These are phyloP conservation scores for Spialia ferax DNA, from an alignment of 2,888 invertebrate species.

Conservation along the genomic window DNA sequence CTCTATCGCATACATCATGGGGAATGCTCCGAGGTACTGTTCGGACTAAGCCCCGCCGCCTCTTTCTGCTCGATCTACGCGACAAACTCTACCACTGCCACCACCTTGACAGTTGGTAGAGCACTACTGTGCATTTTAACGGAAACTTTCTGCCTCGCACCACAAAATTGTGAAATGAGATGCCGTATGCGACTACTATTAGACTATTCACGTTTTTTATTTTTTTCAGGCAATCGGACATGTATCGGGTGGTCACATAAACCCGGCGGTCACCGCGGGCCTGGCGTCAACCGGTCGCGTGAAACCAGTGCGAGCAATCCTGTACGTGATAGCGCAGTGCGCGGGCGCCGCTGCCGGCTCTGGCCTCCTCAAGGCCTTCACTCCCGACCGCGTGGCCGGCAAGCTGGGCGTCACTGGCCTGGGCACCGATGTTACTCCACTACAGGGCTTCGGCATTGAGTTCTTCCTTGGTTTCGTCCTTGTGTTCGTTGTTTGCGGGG, in stretches of 20 bases:
- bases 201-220: not conserved
- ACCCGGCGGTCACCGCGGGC: constrained; percentile 96
- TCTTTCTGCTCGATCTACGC: too few relatives aligned
- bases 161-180: too few relatives aligned
- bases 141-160: too few relatives aligned
- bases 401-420: constrained; percentile 91
- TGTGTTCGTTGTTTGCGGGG: constrained; percentile 95
- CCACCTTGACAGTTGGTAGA: too few relatives aligned
- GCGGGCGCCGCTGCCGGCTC: constrained; percentile 94
- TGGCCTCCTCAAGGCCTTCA: constrained; percentile 90
- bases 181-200: too few relatives aligned
- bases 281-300: constrained; percentile 93
- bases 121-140: too few relatives aligned
- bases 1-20: too few relatives aligned
- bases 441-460: constrained; percentile 96
- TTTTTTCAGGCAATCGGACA: constrained; percentile 91
- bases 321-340: constrained; percentile 94
- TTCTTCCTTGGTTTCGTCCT: constrained; percentile 96
- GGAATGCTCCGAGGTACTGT: too few relatives aligned
- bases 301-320: constrained; percentile 89
- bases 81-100: too few relatives aligned
- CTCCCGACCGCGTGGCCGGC: constrained; percentile 87
- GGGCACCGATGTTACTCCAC: constrained; percentile 86
- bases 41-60: too few relatives aligned
- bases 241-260: constrained; percentile 96